Evolutionary conservation across 1,140 invertebrate species (phyloP), one percentile per base, ranked within the genome.

Genomic region (Heliothis virescens): DNA sequence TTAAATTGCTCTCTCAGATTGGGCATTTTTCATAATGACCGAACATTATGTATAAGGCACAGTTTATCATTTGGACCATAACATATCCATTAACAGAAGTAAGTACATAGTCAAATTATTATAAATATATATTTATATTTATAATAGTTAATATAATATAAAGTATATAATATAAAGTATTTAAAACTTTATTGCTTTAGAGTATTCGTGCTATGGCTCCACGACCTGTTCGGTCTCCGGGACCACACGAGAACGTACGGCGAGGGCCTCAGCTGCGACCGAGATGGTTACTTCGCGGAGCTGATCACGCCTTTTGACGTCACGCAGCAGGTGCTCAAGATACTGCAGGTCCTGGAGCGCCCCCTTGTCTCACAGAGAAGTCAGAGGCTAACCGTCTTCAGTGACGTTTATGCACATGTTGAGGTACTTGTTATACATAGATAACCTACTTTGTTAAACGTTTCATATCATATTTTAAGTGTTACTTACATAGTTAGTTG

Each of bases 331-430:
- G 93, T 93, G 1, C 87, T 92, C 80, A 86, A 79, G n/a, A 89
- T 94, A 13, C 85, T 94, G 47, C 83, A 88, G 11, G 89, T 93
- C 1, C 57, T 94, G 48, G 91, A 94, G 63, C 83, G 93, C 2
- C 93, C 93, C 0, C 82, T 94, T 1, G 92, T 94, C 2, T 81
- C 82, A 4, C 93, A 94, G 73, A 67, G 93, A 9, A 82, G 86
- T 26, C 69, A 87, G 0, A 84, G 91, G 1, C 79, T 90, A 0
- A 83, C 79, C 12, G 86, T 93, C 0, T 94, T 89, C 75, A 93
- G 93, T 71, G 93, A 94, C 53, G 85, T 94, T 0, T 94, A 93
- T 59, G 93, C 93, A 26, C 89, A 93, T 81, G 85, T 93, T 29
- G 91, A 94, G 88, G 93, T 92, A 82, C 79, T 9, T 59, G 34